These are phyloP conservation scores for Melanotus villosus DNA, from an alignment of 2,888 invertebrate species.

Conservation along the genomic window DNA sequence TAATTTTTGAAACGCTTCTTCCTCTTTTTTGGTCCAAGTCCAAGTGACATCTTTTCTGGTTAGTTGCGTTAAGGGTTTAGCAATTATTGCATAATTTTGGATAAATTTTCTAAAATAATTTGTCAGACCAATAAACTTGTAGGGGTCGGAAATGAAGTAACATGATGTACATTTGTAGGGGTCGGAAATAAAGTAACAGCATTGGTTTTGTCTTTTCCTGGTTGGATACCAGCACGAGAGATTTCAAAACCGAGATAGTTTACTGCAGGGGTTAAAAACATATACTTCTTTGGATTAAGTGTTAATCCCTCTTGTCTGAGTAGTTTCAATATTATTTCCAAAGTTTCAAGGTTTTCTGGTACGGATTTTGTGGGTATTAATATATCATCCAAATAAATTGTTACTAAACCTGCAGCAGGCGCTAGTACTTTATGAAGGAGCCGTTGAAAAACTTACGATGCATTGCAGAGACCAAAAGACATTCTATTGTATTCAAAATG, in stretches of 20 bases:
- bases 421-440: too few relatives aligned
- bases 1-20: conserved; percentile 47
- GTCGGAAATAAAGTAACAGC: background rate
- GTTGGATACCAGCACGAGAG: conserved; percentile 41
- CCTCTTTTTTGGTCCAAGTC: conserved; percentile 47
- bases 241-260: conserved; percentile 59
- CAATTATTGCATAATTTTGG: conserved; percentile 49
- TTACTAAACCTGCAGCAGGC: too few relatives aligned
- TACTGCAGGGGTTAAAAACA: conserved; percentile 53
- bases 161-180: background rate
- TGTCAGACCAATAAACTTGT: conserved; percentile 53
- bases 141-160: background rate
- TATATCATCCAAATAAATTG: background rate
- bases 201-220: background rate
- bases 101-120: conserved; percentile 56
- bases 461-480: conserved; percentile 41
- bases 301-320: too few relatives aligned
- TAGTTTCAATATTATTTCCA: too few relatives aligned
- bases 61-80: conserved; percentile 49
- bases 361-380: background rate
- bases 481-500: conserved; percentile 36
- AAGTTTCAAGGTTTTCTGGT: too few relatives aligned
- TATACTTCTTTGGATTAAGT: too few relatives aligned
- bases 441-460: conserved; percentile 35
- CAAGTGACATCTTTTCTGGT: conserved; percentile 47